phyloP scores from a whole-genome alignment of 2,113 vertebrate species.

The Atractosteus spatula region DNA sequence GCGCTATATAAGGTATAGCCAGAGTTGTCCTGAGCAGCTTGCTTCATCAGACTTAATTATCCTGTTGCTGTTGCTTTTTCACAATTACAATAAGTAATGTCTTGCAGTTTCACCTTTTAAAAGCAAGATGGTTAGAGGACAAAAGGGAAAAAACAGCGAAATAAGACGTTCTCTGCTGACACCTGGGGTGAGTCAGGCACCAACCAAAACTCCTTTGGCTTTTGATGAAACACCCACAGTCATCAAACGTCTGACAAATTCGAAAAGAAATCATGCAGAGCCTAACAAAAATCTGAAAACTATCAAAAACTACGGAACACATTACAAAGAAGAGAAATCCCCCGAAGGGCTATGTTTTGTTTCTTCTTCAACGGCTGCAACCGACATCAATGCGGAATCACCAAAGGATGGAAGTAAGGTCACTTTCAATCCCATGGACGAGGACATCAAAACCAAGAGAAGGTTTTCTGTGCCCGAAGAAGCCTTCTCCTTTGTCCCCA shows the following conservation, averaged over 20 bases:
- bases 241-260: no score
- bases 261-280: no score
- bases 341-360: neutral
- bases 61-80: no score
- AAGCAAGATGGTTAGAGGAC: neutral
- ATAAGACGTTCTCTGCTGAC: no score
- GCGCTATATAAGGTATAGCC: neutral
- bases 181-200: no score
- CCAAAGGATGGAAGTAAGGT: conserved; percentile 1
- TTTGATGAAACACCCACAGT: no score
- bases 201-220: no score
- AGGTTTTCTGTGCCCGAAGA: conserved; percentile 23
- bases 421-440: conserved; percentile 1
- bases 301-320: no score
- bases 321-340: neutral
- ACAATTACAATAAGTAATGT: neutral
- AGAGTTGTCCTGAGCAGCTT: no score
- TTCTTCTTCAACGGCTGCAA: neutral
- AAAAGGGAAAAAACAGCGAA: neutral
- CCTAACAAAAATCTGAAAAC: no score
- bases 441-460: neutral
- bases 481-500: neutral
- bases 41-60: neutral
- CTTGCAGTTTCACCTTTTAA: neutral
- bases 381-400: neutral